A percentile compares a stretch with the other conserved stretches of the same genome.
phyloP scores from a whole-genome alignment of 2,888 invertebrate genomes.

The Drosophila ezoana region DNA sequence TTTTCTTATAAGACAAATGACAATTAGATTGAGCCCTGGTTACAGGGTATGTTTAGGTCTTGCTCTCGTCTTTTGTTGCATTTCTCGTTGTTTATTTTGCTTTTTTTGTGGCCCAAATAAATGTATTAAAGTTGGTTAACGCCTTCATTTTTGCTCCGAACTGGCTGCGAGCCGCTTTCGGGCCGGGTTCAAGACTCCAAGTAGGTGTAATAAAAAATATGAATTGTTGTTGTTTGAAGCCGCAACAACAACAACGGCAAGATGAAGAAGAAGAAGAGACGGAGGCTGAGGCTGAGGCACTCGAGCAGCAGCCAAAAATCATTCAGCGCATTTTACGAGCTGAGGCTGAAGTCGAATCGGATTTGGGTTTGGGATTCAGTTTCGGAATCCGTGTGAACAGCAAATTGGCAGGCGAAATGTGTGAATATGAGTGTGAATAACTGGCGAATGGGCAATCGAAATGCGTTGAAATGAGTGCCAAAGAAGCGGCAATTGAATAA shows the following conservation, averaged over 20 bases:
- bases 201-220: slow-evolving; percentile 78
- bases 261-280: slow-evolving; percentile 33
- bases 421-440: slow-evolving; percentile 23
- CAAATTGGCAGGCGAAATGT: slow-evolving; percentile 19
- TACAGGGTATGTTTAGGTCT: slow-evolving; percentile 7
- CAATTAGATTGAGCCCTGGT: no score
- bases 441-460: slow-evolving; percentile 14
- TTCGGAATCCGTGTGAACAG: slow-evolving; percentile 28
- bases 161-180: slow-evolving; percentile 10
- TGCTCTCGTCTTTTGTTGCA: no score
- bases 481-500: neutral
- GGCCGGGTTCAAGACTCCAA: slow-evolving; percentile 35
- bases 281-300: slow-evolving; percentile 15
- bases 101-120: slow-evolving; percentile 79
- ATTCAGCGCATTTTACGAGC: slow-evolving; percentile 70
- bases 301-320: slow-evolving; percentile 58
- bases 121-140: slow-evolving; percentile 82
- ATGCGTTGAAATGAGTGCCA: slow-evolving; percentile 5
- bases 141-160: slow-evolving; percentile 65
- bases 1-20: no score
- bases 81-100: slow-evolving; percentile 30
- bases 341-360: slow-evolving; percentile 18
- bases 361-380: slow-evolving; percentile 6
- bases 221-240: slow-evolving; percentile 78
- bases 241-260: slow-evolving; percentile 30